Evolutionary conservation across 2,113 vertebrate species (phyloP).

Genomic region (Microcebus jonahi): DNA sequence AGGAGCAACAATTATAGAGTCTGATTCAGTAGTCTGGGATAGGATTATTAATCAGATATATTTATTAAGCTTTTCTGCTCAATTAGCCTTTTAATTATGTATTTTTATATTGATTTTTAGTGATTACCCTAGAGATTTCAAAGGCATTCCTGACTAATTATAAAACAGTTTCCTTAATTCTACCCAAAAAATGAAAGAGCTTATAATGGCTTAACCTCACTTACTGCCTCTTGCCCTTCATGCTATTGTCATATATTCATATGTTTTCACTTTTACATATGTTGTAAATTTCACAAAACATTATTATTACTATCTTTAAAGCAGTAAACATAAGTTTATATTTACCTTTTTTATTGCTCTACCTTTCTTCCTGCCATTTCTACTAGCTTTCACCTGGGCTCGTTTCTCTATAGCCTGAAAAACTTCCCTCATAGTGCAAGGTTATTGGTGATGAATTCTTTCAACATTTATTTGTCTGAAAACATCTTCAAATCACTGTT

Average conservation of each 20-base stretch:
- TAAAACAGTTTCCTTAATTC: background rate
- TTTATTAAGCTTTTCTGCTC: background rate
- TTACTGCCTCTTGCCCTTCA: background rate
- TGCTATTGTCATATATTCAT: background rate
- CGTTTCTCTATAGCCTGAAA: background rate
- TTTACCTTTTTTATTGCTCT: background rate
- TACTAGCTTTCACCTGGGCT: background rate
- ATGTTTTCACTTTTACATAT: background rate
- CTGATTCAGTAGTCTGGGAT: background rate
- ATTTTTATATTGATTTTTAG: background rate
- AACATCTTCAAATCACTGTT: background rate
- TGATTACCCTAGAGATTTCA: background rate
- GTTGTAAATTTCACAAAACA: background rate
- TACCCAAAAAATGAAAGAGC: background rate
- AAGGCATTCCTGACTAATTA: background rate
- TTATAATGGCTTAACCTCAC: background rate
- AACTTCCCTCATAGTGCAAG: background rate
- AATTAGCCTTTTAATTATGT: background rate
- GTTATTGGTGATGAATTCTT: background rate
- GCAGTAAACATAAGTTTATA: background rate
- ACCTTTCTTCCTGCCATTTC: background rate
- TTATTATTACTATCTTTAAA: constrained; percentile 18
- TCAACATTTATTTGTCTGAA: background rate
- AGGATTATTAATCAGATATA: background rate
- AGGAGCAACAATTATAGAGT: background rate